Percentiles rank a stretch among this genome's conserved stretches.
These are phyloP conservation scores for Rhinogobio ventralis DNA, from an alignment of 2,797 vertebrate species.

Conservation along the genomic window DNA sequence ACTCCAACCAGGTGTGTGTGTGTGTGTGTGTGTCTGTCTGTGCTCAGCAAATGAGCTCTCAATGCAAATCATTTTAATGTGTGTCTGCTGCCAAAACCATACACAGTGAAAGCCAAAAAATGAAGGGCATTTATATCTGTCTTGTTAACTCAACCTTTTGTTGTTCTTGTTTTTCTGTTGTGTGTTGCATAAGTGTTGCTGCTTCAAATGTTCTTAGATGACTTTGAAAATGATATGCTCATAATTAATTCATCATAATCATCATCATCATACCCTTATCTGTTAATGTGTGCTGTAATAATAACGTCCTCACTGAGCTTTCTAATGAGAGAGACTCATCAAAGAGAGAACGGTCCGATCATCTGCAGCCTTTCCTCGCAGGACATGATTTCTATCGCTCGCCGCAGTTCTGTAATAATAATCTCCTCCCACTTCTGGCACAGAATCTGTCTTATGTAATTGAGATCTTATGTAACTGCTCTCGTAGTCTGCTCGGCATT, in stretches of 20 bases:
- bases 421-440: slow-evolving; percentile 50
- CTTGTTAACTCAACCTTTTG: neutral
- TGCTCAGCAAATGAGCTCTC: slow-evolving; percentile 9
- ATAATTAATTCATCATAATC: neutral
- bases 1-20: slow-evolving; percentile 15
- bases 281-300: slow-evolving; percentile 19
- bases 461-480: slow-evolving; percentile 50
- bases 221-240: neutral
- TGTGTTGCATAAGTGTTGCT: neutral
- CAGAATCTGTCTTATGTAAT: slow-evolving; percentile 53
- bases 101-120: slow-evolving; percentile 6
- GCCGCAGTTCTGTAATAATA: slow-evolving; percentile 46
- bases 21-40: neutral
- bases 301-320: neutral
- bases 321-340: slow-evolving; percentile 23
- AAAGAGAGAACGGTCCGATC: neutral
- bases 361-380: neutral
- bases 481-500: slow-evolving; percentile 30
- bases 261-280: neutral
- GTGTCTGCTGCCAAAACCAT: slow-evolving; percentile 9
- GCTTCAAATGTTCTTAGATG: slow-evolving; percentile 4
- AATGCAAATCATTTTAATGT: slow-evolving; percentile 19
- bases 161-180: neutral
- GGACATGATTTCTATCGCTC: neutral
- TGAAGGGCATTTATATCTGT: slow-evolving; percentile 18